Conservation (phyloP, 2,113 vertebrate species). For the Melanerpes formicivorus region DNA sequence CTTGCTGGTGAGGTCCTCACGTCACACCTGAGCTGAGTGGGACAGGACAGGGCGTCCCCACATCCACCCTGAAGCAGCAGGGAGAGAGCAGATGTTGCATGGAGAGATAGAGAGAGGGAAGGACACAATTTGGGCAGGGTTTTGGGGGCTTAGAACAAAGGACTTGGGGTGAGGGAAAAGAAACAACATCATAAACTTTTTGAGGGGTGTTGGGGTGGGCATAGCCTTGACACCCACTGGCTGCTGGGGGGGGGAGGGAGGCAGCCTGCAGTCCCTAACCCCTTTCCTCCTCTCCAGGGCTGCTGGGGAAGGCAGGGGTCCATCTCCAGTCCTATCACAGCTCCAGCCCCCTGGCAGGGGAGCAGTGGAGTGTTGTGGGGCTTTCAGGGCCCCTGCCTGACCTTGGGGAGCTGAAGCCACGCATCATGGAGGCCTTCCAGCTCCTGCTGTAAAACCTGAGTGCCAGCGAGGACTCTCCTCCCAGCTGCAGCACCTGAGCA, state of each 20-base stretch:
- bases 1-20: constrained; percentile 78
- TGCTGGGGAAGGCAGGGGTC: constrained; percentile 77
- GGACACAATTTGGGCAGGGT: not conserved
- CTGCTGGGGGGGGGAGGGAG: not conserved
- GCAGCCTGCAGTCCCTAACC: not conserved
- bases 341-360: constrained; percentile 69
- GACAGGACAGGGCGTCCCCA: rapidly evolving
- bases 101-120: not conserved
- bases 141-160: not conserved
- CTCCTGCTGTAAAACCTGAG: constrained; percentile 71
- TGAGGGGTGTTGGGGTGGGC: not conserved
- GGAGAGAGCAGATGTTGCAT: not conserved
- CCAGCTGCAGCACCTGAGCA: rapidly evolving
- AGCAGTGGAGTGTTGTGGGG: constrained; percentile 85
- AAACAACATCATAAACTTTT: rapidly evolving
- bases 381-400: constrained; percentile 77
- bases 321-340: constrained; percentile 87
- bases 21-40: rapidly evolving
- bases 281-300: constrained; percentile 71
- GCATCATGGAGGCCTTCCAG: constrained; percentile 80
- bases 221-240: not conserved
- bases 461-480: rapidly evolving
- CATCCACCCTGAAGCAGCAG: rapidly evolving
- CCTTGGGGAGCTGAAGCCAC: constrained; percentile 77
- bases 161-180: not conserved